phyloP scores from a whole-genome alignment of 2,797 vertebrate genomes.

The Podarcis siculus region DNA sequence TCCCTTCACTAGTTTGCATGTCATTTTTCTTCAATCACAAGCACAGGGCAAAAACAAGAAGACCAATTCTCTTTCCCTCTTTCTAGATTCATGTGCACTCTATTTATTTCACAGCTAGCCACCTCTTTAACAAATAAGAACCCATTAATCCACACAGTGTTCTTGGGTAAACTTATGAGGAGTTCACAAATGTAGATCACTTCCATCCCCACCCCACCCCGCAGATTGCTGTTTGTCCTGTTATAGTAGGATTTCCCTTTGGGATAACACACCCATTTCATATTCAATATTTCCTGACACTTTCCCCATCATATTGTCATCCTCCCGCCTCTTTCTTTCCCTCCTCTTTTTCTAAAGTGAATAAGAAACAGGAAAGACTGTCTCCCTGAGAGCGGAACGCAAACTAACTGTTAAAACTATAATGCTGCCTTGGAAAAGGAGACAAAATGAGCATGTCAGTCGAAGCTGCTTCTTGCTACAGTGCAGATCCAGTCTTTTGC shows the following conservation, averaged over 20 bases:
- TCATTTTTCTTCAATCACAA: slow-evolving; percentile 3
- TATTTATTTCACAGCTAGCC: slow-evolving; percentile 25
- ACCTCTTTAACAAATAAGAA: slow-evolving; percentile 37
- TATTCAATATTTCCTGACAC: slow-evolving; percentile 43
- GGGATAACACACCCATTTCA: slow-evolving; percentile 41
- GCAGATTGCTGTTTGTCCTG: slow-evolving; percentile 41
- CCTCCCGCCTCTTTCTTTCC: not conserved
- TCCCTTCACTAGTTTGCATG: not conserved
- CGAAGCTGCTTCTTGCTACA: slow-evolving; percentile 6
- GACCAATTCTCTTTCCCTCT: slow-evolving; percentile 16
- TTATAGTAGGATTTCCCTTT: slow-evolving; percentile 38
- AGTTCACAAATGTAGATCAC: slow-evolving; percentile 17
- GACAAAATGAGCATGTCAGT: slow-evolving; percentile 27
- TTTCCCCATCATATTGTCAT: slow-evolving; percentile 44
- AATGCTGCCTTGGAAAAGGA: slow-evolving; percentile 51
- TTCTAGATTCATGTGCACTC: not conserved
- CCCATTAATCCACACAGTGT: slow-evolving; percentile 37
- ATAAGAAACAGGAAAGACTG: not conserved
- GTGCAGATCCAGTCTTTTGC: not conserved
- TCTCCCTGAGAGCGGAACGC: slow-evolving; percentile 41
- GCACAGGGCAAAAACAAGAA: not conserved
- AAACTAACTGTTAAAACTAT: slow-evolving; percentile 43
- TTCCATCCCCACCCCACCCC: no score
- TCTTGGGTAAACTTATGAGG: slow-evolving; percentile 55
- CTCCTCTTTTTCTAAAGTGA: slow-evolving; percentile 6